A percentile compares a stretch with the other conserved stretches of the same genome.
Evolutionary conservation across 2,888 invertebrate species (phyloP).

Genomic region (Mycalesis mineus): DNA sequence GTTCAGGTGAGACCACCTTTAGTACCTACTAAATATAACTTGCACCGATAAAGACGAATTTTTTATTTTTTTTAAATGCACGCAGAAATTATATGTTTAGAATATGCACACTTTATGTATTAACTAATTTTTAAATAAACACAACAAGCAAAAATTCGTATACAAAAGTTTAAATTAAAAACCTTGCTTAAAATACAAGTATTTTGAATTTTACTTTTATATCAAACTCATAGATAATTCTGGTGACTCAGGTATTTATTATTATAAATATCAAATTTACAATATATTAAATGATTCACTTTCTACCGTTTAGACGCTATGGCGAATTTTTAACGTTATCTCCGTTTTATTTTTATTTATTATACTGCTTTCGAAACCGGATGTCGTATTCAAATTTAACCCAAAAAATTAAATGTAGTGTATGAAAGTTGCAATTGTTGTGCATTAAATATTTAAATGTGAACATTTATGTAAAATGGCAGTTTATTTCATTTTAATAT

Average conservation of each 20-base stretch:
- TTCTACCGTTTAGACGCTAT: constrained; percentile 1
- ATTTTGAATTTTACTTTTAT: too few species aligned
- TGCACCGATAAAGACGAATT: too few species aligned
- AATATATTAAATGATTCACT: constrained; percentile 4
- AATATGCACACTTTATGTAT: too few species aligned
- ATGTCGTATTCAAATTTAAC: constrained; percentile 7
- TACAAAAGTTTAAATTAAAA: too few species aligned
- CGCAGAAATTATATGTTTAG: too few species aligned
- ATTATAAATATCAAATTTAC: background rate
- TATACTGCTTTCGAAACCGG: constrained; percentile 6
- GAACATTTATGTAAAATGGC: constrained; percentile 5
- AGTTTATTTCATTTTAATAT: background rate
- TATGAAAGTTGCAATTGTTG: constrained; percentile 7
- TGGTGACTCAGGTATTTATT: background rate
- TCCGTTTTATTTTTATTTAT: constrained; percentile 3
- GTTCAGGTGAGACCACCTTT: constrained; percentile 83
- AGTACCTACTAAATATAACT: too few species aligned
- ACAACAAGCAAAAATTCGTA: too few species aligned
- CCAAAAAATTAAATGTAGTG: background rate
- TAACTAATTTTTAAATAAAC: too few species aligned
- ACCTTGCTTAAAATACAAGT: too few species aligned
- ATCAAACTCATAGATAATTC: background rate
- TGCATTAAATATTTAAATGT: constrained; percentile 3
- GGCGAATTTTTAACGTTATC: constrained; percentile 5
- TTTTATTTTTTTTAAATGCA: too few species aligned